Base-by-base conservation (phyloP, 2,888 invertebrate genomes). In the Cantharis nigra region DNA sequence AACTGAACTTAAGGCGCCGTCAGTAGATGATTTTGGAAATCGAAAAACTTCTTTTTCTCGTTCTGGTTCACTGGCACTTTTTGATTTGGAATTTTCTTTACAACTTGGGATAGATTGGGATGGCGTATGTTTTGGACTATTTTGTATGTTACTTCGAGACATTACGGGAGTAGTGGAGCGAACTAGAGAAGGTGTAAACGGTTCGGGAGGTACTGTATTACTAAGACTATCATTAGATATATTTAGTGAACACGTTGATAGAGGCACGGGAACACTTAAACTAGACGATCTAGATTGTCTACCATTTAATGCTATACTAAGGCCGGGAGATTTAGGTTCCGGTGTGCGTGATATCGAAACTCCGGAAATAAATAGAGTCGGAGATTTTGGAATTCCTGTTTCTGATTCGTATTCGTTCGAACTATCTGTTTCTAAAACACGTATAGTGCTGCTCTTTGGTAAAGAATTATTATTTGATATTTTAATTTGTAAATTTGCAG, bases 401-500 rank as follows among this genome's bases (percentile, higher is more conserved):
- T 91, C 91, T n/a, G 90, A 90, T 85, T 91, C 91, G 83, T 90
- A 90, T 81, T 91, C 90, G 81, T 90, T 90, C 9, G 89, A 89
- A 83, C 90, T 90, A 80, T 90, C 90, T 0, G 90, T 90, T 83
- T 90, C 90, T 71, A 90, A 80, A 13, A 86, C 82, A 73, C 86
- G 86, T 18, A 82, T 81, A 65, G 83, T 84, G 62, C 80, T 83
- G 70, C 79, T 80, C 63, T 83, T 84, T 14, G 82, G 80, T 49
- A 85, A 83, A 4, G 87, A 86, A n/a, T 49, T 49, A 77, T 85
- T 87, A 75, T 86, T 85, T 80, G 88, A 88, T 49, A 89, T 89
- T 83, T 87, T 88, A 33, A 89, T 89, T 63, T 88, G 84, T 65
- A 89, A 82, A 77, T 87, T 87, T 9, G 79, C 81, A n/a, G 85